These are phyloP conservation scores for Netta rufina DNA, from an alignment of 2,797 vertebrate genomes.

Conservation along the genomic window DNA sequence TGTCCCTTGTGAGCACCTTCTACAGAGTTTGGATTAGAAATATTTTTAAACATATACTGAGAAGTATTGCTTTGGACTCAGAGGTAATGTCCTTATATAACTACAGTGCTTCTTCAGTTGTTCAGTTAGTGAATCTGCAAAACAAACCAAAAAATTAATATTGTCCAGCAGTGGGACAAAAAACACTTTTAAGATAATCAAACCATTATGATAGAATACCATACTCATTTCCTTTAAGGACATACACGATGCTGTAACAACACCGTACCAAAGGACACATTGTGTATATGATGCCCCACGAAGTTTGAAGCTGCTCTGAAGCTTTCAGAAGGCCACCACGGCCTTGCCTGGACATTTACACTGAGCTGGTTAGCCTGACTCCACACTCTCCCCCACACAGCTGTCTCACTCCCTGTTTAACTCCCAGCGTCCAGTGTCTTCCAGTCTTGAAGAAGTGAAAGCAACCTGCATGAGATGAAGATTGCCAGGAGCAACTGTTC, in stretches of 20 bases:
- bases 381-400: background rate
- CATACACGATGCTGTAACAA: background rate
- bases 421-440: background rate
- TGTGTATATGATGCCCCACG: rapidly evolving
- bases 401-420: background rate
- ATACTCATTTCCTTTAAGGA: background rate
- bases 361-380: background rate
- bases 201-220: background rate
- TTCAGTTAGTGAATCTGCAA: background rate
- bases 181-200: background rate
- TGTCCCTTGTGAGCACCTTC: slow-evolving; percentile 73
- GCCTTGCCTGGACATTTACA: background rate
- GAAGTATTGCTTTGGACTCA: slow-evolving; percentile 25
- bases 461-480: background rate
- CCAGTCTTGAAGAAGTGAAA: background rate
- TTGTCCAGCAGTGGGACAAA: background rate
- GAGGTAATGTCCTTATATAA: slow-evolving; percentile 26
- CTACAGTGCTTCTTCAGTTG: background rate
- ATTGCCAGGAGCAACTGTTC: background rate
- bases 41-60: slow-evolving; percentile 58
- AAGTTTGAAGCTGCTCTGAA: background rate
- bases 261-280: no score
- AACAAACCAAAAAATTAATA: background rate
- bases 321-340: background rate
- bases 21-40: slow-evolving; percentile 65